Conservation (phyloP, 2,888 invertebrate species). For the Liopterus haemorrhoidalis region DNA sequence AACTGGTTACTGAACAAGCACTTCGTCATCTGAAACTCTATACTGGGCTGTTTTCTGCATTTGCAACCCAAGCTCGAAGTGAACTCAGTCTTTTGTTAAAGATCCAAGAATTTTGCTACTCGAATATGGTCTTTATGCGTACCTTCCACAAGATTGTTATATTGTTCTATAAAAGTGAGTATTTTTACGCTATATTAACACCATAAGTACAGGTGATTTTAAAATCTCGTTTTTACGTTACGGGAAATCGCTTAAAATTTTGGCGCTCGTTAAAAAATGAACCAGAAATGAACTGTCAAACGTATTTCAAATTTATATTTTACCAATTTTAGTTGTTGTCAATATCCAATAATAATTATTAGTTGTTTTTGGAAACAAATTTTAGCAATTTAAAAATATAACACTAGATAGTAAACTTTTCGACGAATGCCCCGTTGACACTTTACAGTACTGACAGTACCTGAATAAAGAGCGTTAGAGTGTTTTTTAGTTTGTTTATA, state of each 20-base stretch:
- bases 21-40: conserved; percentile 83
- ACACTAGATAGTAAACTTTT: no score
- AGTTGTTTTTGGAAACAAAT: no score
- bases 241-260: no score
- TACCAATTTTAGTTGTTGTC: no score
- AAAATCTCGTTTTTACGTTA: no score
- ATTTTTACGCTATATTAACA: not conserved
- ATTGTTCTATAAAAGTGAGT: conserved; percentile 87
- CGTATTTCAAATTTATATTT: not conserved
- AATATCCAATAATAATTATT: no score
- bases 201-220: not conserved
- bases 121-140: conserved; percentile 98
- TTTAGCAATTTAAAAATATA: no score
- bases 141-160: conserved; percentile 96
- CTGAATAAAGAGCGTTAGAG: no score
- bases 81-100: conserved; percentile 84
- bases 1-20: conserved; percentile 92
- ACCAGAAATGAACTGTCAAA: not conserved
- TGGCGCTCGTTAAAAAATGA: not conserved
- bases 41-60: conserved; percentile 79
- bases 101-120: conserved; percentile 97
- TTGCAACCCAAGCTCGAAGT: conserved; percentile 78
- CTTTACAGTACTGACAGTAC: no score
- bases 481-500: no score
- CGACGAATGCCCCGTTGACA: no score